Percentiles rank a stretch among this genome's conserved stretches.
phyloP scores from a whole-genome alignment of 2,113 vertebrate species.

The Morone saxatilis region DNA sequence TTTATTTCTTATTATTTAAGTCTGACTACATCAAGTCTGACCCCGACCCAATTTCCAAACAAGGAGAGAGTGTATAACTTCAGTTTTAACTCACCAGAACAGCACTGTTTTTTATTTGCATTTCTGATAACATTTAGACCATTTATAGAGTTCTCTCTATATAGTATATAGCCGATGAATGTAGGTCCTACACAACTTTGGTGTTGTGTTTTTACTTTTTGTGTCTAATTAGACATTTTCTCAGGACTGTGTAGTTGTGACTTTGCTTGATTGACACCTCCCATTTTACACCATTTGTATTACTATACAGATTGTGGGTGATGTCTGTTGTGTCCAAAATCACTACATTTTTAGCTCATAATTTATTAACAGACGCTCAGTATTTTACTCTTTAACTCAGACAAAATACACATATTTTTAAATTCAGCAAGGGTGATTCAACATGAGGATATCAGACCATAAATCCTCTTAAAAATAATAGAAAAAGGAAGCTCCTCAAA shows the following conservation, averaged over 20 bases:
- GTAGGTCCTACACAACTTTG: too few species aligned
- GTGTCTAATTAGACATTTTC: too few species aligned
- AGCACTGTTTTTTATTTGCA: background rate
- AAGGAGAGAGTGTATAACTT: background rate
- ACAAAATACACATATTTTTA: background rate
- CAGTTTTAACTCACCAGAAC: background rate
- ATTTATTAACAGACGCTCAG: too few species aligned
- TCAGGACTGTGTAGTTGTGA: background rate
- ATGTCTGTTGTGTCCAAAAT: background rate
- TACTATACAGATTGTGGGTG: background rate
- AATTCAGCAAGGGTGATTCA: background rate
- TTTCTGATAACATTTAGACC: background rate
- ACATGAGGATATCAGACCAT: too few species aligned
- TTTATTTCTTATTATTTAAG: background rate
- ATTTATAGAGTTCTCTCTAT: too few species aligned
- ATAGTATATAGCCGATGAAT: too few species aligned
- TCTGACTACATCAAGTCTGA: background rate
- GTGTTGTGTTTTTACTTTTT: background rate
- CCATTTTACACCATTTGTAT: background rate
- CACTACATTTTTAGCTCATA: background rate
- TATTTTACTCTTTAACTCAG: too few species aligned
- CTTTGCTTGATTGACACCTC: too few species aligned
- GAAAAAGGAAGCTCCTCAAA: background rate
- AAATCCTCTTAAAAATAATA: background rate
- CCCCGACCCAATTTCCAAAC: background rate